Conservation (phyloP, 2,113 vertebrate genomes). For the Spilogale gracilis region DNA sequence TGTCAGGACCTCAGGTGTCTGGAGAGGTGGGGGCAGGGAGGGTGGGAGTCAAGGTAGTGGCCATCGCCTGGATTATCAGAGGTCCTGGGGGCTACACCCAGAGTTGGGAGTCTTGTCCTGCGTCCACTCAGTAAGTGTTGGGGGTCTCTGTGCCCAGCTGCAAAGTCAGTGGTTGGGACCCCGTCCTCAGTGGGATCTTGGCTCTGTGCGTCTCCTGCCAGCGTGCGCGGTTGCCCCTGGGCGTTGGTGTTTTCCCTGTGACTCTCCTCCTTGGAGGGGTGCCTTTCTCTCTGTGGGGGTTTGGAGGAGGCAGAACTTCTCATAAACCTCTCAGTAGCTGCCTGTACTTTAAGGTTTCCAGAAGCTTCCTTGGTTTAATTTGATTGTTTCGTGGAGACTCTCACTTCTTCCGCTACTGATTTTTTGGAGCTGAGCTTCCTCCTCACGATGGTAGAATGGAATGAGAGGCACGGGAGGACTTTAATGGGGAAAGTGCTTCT, state of each 20-base stretch:
- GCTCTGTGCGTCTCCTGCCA: not conserved
- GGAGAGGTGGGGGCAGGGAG: not conserved
- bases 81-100: not conserved
- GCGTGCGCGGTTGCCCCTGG: rapidly evolving
- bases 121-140: not conserved
- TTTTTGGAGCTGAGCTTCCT: not conserved
- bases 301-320: not conserved
- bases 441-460: no score
- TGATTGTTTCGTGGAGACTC: not conserved
- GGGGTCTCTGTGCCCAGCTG: not conserved
- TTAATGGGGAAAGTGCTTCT: not conserved
- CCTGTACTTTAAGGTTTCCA: not conserved
- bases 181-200: not conserved
- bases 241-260: rapidly evolving
- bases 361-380: not conserved
- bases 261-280: not conserved
- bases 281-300: not conserved
- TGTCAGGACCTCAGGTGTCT: no score
- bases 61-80: not conserved
- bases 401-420: not conserved
- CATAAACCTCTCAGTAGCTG: not conserved
- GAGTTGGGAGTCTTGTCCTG: not conserved
- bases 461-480: rapidly evolving
- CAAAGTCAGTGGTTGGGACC: rapidly evolving
- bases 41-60: not conserved